These are phyloP conservation scores for Pteronotus mesoamericanus DNA, from an alignment of 2,797 vertebrate genomes.

Conservation along the genomic window DNA sequence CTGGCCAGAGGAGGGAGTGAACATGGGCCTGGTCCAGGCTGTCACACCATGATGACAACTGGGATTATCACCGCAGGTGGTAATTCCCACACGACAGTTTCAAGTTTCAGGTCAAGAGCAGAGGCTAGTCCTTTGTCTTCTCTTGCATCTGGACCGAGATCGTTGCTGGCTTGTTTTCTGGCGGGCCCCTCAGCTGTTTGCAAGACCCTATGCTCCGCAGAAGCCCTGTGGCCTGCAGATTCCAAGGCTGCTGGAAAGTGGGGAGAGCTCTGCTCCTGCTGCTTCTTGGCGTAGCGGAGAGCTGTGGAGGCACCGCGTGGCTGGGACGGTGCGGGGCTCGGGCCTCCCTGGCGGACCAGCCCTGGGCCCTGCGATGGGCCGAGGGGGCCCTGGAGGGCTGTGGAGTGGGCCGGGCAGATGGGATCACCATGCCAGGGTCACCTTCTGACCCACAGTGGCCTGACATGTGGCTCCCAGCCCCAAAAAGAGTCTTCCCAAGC, in stretches of 20 bases:
- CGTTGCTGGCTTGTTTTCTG: neutral
- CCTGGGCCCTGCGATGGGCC: neutral
- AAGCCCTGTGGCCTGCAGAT: neutral
- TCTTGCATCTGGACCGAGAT: neutral
- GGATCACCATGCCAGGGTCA: neutral
- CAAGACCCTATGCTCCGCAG: neutral
- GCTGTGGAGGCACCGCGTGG: neutral
- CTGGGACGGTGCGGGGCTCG: neutral
- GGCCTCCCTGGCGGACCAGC: neutral
- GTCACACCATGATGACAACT: neutral
- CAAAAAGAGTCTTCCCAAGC: neutral
- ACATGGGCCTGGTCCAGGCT: neutral
- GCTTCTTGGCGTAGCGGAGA: neutral
- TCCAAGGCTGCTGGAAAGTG: neutral
- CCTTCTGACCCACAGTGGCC: neutral
- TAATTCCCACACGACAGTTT: constrained; percentile 51
- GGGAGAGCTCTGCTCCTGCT: neutral
- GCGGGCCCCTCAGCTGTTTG: neutral
- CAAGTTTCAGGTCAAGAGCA: constrained; percentile 45
- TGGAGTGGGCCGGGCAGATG: neutral
- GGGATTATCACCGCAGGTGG: constrained; percentile 59
- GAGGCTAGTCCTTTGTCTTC: neutral
- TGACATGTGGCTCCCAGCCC: neutral
- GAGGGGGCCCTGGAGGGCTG: neutral
- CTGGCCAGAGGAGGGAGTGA: neutral